Conservation (phyloP, 2,888 invertebrate genomes). For the Cephalotes varians region DNA sequence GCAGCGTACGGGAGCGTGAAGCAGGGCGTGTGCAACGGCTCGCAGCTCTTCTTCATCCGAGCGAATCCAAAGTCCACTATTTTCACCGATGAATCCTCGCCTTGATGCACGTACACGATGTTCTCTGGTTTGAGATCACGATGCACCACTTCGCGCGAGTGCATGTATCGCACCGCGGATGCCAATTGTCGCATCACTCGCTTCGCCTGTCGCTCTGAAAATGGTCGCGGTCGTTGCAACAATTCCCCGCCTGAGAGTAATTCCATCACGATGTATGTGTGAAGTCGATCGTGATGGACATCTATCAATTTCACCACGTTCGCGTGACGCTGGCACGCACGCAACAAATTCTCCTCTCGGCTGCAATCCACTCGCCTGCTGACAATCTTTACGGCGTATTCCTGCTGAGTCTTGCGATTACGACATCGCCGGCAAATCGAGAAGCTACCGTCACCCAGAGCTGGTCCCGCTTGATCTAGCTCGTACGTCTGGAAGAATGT, state of each 20-base stretch:
- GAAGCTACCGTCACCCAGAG: conserved; percentile 95
- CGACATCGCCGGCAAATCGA: conserved; percentile 94
- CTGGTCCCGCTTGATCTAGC: conserved; percentile 88
- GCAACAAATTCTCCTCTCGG: conserved; percentile 92
- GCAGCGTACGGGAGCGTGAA: conserved; percentile 98
- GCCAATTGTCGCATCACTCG: conserved; percentile 93
- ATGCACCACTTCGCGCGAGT: conserved; percentile 94
- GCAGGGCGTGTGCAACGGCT: conserved; percentile 93
- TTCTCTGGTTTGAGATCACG: conserved; percentile 97
- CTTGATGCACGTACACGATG: conserved; percentile 89
- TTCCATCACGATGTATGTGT: conserved; percentile 97
- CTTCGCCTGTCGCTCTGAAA: conserved; percentile 93
- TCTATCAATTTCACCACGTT: conserved; percentile 95
- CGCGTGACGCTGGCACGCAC: conserved; percentile 94
- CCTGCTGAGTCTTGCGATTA: conserved; percentile 90
- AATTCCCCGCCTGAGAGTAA: conserved; percentile 94
- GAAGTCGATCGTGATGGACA: conserved; percentile 93
- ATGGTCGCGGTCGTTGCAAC: conserved; percentile 88
- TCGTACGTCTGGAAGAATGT: conserved; percentile 95
- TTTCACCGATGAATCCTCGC: conserved; percentile 90
- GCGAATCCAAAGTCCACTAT: conserved; percentile 99
- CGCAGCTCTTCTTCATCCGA: conserved; percentile 89
- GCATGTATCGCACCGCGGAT: conserved; percentile 94
- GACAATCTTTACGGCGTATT: conserved; percentile 96
- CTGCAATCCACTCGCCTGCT: conserved; percentile 89